phyloP scores from a whole-genome alignment of 2,888 invertebrate genomes.

The Chrysotoxum bicinctum region DNA sequence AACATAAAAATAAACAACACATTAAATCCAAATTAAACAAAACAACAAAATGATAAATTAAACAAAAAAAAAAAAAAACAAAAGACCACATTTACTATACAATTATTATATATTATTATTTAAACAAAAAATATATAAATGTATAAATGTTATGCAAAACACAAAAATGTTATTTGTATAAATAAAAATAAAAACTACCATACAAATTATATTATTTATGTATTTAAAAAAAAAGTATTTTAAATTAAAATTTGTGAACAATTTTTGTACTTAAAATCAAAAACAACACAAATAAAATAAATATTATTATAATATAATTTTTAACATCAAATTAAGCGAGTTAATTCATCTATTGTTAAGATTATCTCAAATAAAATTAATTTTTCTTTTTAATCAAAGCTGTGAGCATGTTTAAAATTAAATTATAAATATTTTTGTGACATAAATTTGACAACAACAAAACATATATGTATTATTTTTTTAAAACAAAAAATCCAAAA shows the following conservation, averaged over 20 bases:
- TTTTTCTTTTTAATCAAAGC: constrained; percentile 33
- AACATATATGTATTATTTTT: constrained; percentile 25
- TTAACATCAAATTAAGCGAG: constrained; percentile 41
- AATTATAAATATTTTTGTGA: constrained; percentile 53
- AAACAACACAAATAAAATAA: constrained; percentile 58
- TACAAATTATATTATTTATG: constrained; percentile 19
- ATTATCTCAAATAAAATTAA: constrained; percentile 19
- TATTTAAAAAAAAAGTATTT: constrained; percentile 17
- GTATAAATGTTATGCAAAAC: constrained; percentile 18
- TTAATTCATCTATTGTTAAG: constrained; percentile 17
- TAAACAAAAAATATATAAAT: constrained; percentile 21
- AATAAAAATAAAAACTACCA: constrained; percentile 26
- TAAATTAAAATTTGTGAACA: constrained; percentile 54
- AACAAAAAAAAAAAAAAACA: constrained; percentile 38
- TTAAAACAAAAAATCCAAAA: constrained; percentile 81
- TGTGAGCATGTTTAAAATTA: constrained; percentile 37
- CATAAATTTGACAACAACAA: constrained; percentile 51
- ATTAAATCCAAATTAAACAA: constrained; percentile 48
- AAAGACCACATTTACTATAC: constrained; percentile 53
- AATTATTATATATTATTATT: constrained; percentile 44
- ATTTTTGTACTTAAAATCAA: constrained; percentile 30
- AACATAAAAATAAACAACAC: constrained; percentile 72
- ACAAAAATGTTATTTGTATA: constrained; percentile 39
- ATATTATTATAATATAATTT: constrained; percentile 33
- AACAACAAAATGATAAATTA: constrained; percentile 26